Evolutionary conservation across 2,797 vertebrate genomes (phyloP), one percentile per base, ranked within the genome.

Genomic region (Danio tinwini): DNA sequence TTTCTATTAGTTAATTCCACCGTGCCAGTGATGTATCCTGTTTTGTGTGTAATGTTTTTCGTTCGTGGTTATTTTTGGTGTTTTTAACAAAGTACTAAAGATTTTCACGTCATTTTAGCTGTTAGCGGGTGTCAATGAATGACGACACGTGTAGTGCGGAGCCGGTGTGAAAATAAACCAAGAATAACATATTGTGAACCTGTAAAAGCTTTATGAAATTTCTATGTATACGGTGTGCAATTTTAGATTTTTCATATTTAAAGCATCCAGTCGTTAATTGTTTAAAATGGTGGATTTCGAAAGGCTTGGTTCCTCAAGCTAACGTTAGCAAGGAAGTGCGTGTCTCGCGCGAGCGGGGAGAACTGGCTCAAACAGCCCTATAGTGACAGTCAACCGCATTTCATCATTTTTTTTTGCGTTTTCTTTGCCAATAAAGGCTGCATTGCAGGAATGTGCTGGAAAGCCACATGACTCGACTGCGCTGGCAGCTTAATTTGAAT

Each of bases 101-200:
- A 44, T 47, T 52, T 55, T 13, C 9, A 9, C n/a, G 49, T 69
- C 19, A 1, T 45, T 9, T 68, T 79, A 70, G 55, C 76, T 64
- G 21, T 70, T 50, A 63, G 64, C 62, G 75, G 40, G 52, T 12
- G 70, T 63, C 40, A 80, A 80, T 75, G 81, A 80, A 79, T 78
- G 62, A 82, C 81, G 63, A 78, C 81, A 83, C 81, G 76, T 83
- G 81, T 69, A 62, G 19, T 47, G 29, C 49, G 53, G 14, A 73
- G 53, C 58, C 76, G 72, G 76, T 17, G 52, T 16, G 50, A 55
- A 2, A 10, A 44, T 16, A 8, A 56, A 13, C 42, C 0, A 37
- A 19, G 12, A 14, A 68, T 6, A 6, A 17, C 1, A 9, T 7
- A 2, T 19, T 16, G 11, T 59, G 49, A 40, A 40, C 29, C 5